These are phyloP conservation scores for Gorsachius goisagi DNA, from an alignment of 2,113 vertebrate species.

Conservation along the genomic window DNA sequence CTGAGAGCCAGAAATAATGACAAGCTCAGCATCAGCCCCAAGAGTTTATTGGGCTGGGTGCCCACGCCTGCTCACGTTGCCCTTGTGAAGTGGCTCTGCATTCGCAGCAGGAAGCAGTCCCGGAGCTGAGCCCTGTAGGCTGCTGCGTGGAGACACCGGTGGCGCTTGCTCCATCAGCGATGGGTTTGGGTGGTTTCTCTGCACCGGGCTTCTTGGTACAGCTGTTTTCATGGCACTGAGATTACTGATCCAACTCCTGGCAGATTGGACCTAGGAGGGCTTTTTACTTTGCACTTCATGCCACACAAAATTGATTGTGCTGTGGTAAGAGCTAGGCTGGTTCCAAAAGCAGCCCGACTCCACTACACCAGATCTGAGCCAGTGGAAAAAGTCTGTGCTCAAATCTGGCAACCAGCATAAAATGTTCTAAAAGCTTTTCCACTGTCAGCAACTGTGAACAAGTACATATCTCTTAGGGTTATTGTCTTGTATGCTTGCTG, in stretches of 20 bases:
- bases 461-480: background rate
- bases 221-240: background rate
- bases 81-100: background rate
- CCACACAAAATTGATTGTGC: background rate
- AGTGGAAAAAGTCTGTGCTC: background rate
- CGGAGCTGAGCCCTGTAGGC: rapidly evolving
- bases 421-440: background rate
- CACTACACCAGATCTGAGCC: background rate
- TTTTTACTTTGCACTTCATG: background rate
- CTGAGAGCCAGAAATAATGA: background rate
- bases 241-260: background rate
- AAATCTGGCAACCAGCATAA: background rate
- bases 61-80: rapidly evolving
- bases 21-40: background rate
- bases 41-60: background rate
- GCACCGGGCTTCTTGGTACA: background rate
- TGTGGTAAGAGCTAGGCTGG: background rate
- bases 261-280: background rate
- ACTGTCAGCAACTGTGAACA: background rate
- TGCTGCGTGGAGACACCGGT: background rate
- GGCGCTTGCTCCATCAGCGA: rapidly evolving
- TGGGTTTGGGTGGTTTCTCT: background rate
- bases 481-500: background rate
- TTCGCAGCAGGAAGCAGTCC: rapidly evolving
- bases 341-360: background rate